Base-by-base conservation (phyloP, 2,797 vertebrate genomes). In the Gymnocypris eckloni region DNA sequence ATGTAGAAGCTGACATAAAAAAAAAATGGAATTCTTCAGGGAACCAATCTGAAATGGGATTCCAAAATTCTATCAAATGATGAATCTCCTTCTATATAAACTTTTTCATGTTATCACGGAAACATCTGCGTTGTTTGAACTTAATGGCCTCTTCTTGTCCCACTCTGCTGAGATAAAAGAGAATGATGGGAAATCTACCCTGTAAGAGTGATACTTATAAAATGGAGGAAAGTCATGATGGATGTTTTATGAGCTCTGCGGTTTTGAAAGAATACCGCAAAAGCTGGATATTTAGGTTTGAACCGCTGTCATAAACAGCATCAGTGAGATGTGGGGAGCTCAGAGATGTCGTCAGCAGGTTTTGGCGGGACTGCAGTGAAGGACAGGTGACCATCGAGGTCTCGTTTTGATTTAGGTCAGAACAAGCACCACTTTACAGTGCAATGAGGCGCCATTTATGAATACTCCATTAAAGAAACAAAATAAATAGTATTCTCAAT, bases 31-130 rank as follows among this genome's bases (percentile, higher is more conserved):
- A 95, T 94, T 93, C 95, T 94, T 95, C 92, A 94, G 95, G 95
- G 95, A 96, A 93, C 91, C 93, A 92, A 93, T 95, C 94, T 95
- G 95, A 94, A 92, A 95, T 94, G 94, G 93, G 94, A 95, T 95
- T 96, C 93, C 92, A 94, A 94, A 95, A 88, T 93, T 89, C 92
- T 94, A 94, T 94, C 92, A 84, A 92, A 92, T 86, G 92, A 93
- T 89, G 88, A 93, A 94, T 95, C 92, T 94, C 93, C 92, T 93
- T 89, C 91, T 93, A 92, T 92, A 92, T 94, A 94, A 95, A 95
- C 92, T 94, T 90, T 81, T 52, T 91, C 88, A 91, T 93, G 92
- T 95, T 94, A 91, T 95, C 93, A 91, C 90, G 92, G 88, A 92
- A 91, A 89, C 93, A 93, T 93, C 91, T 90, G 83, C 92, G 91